These are phyloP conservation scores for Euplagia quadripunctaria DNA, from an alignment of 2,888 invertebrate species.

Conservation along the genomic window DNA sequence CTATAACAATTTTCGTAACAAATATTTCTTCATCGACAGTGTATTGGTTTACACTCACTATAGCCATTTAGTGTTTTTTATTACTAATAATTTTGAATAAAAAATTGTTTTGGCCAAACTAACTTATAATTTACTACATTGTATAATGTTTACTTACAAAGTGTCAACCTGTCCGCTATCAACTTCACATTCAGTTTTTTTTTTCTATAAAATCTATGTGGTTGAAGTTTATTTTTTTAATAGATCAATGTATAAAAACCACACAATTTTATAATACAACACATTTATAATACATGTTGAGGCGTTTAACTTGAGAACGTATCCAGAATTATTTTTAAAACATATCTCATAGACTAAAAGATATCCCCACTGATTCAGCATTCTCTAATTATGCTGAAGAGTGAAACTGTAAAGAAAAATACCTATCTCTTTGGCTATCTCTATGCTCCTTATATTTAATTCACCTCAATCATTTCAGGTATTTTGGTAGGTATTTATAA, in stretches of 20 bases:
- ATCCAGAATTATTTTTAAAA: background rate
- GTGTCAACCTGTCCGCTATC: slow-evolving; percentile 2
- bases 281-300: background rate
- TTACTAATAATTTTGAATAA: slow-evolving; percentile 23
- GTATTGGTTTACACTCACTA: slow-evolving; percentile 16
- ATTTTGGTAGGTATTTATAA: too few relatives aligned
- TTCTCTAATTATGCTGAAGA: too few relatives aligned
- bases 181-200: background rate
- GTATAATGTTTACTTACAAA: slow-evolving; percentile 16
- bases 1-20: background rate
- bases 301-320: background rate
- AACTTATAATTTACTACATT: slow-evolving; percentile 14
- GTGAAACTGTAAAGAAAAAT: too few relatives aligned
- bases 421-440: too few relatives aligned
- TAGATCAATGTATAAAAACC: background rate
- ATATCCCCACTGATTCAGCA: too few relatives aligned
- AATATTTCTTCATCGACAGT: background rate
- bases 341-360: too few relatives aligned
- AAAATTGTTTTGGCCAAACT: slow-evolving; percentile 3
- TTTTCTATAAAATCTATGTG: slow-evolving; percentile 15
- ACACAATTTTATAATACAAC: background rate
- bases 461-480: too few relatives aligned
- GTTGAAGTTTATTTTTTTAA: background rate
- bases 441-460: too few relatives aligned
- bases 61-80: slow-evolving; percentile 19